Evolutionary conservation across 2,113 vertebrate genomes (phyloP).

Genomic region (human (Homo sapiens)): DNA sequence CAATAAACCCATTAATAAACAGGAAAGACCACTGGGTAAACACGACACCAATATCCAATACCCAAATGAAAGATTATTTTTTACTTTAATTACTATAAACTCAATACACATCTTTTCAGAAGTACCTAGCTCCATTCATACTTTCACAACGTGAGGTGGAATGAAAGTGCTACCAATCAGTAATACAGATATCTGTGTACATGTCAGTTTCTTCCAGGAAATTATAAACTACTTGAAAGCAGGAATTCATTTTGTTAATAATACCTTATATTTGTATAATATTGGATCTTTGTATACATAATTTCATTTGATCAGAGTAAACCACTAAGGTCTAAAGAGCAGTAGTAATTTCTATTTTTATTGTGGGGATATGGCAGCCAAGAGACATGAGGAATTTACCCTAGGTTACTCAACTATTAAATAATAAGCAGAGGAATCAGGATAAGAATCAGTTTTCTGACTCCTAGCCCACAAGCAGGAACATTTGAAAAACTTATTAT

Average conservation of each 20-base stretch:
- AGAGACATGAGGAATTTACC: not conserved
- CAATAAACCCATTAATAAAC: not conserved
- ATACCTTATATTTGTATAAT: not conserved
- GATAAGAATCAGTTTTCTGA: not conserved
- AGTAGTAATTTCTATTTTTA: slow-evolving; percentile 22
- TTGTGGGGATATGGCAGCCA: not conserved
- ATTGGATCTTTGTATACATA: not conserved
- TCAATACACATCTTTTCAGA: not conserved
- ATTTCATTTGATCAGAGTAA: slow-evolving; percentile 10
- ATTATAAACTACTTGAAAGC: not conserved
- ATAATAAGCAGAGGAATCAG: not conserved
- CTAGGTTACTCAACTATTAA: not conserved
- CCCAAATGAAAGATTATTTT: not conserved
- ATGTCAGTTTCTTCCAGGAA: not conserved
- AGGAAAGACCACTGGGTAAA: not conserved
- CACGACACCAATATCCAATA: not conserved
- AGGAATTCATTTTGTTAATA: not conserved
- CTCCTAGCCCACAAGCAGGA: not conserved
- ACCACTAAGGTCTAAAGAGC: not conserved
- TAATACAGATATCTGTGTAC: not conserved
- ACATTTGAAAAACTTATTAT: not conserved
- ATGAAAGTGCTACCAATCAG: not conserved
- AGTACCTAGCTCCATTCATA: not conserved
- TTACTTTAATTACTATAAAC: slow-evolving; percentile 16
- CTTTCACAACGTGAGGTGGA: not conserved